Evolutionary conservation across 2,113 vertebrate genomes (phyloP).

Genomic region (Scomber colias): DNA sequence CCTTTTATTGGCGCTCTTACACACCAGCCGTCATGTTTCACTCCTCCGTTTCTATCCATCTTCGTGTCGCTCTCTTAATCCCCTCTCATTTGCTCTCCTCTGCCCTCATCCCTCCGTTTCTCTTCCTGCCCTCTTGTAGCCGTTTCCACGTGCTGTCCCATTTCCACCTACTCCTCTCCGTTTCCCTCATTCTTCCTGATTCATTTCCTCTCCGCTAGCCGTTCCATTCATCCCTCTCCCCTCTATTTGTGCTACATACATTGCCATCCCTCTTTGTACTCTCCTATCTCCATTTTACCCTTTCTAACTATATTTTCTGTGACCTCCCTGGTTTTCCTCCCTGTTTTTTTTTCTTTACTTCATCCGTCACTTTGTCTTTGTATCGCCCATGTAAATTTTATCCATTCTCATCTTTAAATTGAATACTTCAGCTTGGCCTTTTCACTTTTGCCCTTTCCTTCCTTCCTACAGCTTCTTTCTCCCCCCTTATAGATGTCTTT

Average conservation of each 20-base stretch:
- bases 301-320: constrained; percentile 56
- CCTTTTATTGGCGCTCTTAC: constrained; percentile 79
- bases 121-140: constrained; percentile 57
- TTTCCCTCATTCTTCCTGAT: constrained; percentile 75
- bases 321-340: constrained; percentile 39
- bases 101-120: constrained; percentile 67
- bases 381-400: constrained; percentile 21
- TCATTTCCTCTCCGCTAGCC: constrained; percentile 65
- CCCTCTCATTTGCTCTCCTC: constrained; percentile 79
- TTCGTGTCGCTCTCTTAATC: constrained; percentile 83
- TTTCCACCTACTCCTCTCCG: constrained; percentile 74
- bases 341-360: neutral
- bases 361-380: neutral
- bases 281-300: constrained; percentile 29
- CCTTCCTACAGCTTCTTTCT: neutral
- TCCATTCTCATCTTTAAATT: constrained; percentile 44
- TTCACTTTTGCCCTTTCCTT: constrained; percentile 26
- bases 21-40: constrained; percentile 79
- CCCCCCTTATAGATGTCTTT: constrained; percentile 19
- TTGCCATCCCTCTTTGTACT: constrained; percentile 44
- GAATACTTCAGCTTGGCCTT: constrained; percentile 25
- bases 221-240: constrained; percentile 66
- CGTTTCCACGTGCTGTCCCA: constrained; percentile 66
- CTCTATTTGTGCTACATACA: constrained; percentile 48
- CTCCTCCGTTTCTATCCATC: constrained; percentile 82